A percentile compares a stretch with the other conserved stretches of the same genome.
Evolutionary conservation across 2,888 invertebrate species (phyloP).

Genomic region (Platycheirus albimanus): DNA sequence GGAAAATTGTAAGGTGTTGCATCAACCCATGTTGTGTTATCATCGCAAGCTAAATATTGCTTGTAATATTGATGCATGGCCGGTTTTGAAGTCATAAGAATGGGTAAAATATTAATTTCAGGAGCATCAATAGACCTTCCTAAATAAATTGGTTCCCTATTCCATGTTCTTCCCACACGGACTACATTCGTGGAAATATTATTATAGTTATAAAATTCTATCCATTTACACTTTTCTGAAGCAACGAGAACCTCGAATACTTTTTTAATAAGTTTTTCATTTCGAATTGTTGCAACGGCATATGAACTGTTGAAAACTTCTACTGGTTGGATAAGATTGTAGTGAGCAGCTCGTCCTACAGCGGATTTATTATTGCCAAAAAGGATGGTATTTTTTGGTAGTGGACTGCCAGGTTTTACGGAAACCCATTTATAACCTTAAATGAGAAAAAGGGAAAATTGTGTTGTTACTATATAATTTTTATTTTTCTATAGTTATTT

Average conservation of each 20-base stretch:
- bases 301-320: background rate
- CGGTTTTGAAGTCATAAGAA: background rate
- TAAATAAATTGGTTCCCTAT: constrained; percentile 16
- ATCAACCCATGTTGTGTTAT: background rate
- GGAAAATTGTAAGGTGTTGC: background rate
- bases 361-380: background rate
- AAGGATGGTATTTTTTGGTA: background rate
- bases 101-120: background rate
- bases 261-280: background rate
- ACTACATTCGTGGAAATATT: constrained; percentile 6
- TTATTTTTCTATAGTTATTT: no score
- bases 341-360: constrained; percentile 11
- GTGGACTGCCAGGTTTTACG: background rate
- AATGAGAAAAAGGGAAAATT: background rate
- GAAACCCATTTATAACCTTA: constrained; percentile 32
- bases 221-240: constrained; percentile 16
- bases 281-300: background rate
- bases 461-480: no score
- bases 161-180: constrained; percentile 24
- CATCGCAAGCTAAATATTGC: background rate
- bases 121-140: background rate
- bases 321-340: constrained; percentile 6
- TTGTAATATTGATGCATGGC: background rate
- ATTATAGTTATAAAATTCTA: fast-evolving
- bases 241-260: constrained; percentile 9